Evolutionary conservation across 2,797 vertebrate species (phyloP), one percentile per base, ranked within the genome.

Genomic region (Serranus cabrilla): DNA sequence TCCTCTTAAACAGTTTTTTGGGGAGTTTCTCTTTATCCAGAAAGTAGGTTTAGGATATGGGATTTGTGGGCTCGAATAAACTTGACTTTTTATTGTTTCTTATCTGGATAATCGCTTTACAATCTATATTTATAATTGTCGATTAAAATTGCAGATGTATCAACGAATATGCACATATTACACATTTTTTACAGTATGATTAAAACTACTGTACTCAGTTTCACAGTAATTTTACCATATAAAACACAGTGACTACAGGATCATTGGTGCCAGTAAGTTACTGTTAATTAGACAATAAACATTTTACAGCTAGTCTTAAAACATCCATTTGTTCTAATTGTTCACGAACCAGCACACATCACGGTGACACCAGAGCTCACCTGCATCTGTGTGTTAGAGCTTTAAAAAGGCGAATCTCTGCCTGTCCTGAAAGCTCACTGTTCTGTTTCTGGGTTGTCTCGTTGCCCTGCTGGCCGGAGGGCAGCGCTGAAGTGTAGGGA

Each of bases 391-490:
- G n/a, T 49, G 46, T 40, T n/a, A n/a, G n/a, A n/a, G n/a, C n/a
- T n/a, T n/a, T n/a, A n/a, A n/a, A n/a, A n/a, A n/a, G 31, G 37
- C 2, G 37, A 55, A 75, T 34, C 23, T 43, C 57, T 13, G 5
- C 34, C 62, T 54, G 60, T 31, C 18, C 25, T 69, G 23, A 70
- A 71, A 68, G 59, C 46, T 55, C 49, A 56, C 66, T 60, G 61
- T 68, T 70, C 71, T 54, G 2, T 67, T 69, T 76, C 58, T 52
- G 52, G 60, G 69, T 62, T 74, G 68, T 71, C 72, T 84, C 67
- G 51, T 73, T 81, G 67, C 66, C 76, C 34, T 25, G 58, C 31
- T 65, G 40, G 57, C 59, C 81, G 75, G 66, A 89, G 84, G 78
- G 66, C 75, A 18, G 50, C 62, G 4, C 47, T 54, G 76, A 76